These are phyloP conservation scores for Rhodophaea formosa DNA, from an alignment of 2,888 invertebrate genomes.

Conservation along the genomic window DNA sequence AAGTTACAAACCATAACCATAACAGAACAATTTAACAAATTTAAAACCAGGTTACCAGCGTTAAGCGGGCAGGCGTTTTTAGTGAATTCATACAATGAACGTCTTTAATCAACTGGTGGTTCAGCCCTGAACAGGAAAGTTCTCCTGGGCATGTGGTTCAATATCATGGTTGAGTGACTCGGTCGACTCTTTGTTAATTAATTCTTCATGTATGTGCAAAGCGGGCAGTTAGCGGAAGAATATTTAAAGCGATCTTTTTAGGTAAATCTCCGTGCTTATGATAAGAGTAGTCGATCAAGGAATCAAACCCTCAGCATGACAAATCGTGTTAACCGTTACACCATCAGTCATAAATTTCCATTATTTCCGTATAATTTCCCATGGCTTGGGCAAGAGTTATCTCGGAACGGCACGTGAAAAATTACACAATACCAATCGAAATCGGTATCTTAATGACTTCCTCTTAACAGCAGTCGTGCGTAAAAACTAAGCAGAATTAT, in stretches of 20 bases:
- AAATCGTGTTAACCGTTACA: conserved; percentile 4
- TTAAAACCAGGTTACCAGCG: too few relatives aligned
- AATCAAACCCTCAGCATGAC: background rate
- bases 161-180: too few relatives aligned
- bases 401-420: background rate
- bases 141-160: too few relatives aligned
- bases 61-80: too few relatives aligned
- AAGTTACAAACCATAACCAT: too few relatives aligned
- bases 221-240: too few relatives aligned
- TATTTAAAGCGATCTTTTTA: background rate
- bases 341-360: conserved; percentile 13
- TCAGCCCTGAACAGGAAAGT: too few relatives aligned
- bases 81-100: too few relatives aligned
- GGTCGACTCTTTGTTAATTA: too few relatives aligned
- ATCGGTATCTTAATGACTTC: conserved; percentile 1
- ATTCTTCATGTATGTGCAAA: too few relatives aligned
- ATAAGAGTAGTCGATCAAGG: background rate
- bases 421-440: conserved; percentile 5
- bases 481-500: background rate
- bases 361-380: conserved; percentile 6
- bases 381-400: background rate
- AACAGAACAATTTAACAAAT: too few relatives aligned
- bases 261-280: background rate
- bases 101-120: too few relatives aligned
- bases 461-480: background rate